Base-by-base conservation (phyloP, 2,113 vertebrate genomes). In the Pseudois nayaur region DNA sequence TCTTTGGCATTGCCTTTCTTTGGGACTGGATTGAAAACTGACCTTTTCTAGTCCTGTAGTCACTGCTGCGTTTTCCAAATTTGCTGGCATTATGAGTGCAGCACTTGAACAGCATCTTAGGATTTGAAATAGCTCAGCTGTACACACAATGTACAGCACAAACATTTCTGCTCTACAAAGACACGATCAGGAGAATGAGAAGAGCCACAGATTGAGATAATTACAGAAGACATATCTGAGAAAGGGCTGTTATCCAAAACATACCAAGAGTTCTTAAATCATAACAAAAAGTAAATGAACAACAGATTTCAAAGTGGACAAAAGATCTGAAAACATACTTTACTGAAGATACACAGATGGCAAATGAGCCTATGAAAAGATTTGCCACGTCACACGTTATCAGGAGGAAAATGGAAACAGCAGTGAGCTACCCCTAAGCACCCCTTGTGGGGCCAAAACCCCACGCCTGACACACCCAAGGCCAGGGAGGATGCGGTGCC, bases 331-430 rank as follows among this genome's bases (percentile, higher is more conserved):
- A 19, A 52, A 21, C 33, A 67, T 4, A 29, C 45, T 23, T 82
- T 36, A 57, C 7, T 29, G 45, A 52, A 14, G 12, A 36, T 3
- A 31, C 3, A 8, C 79, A 27, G 43, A 16, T 19, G 11, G 64
- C 45, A 60, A n/a, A 4, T 3, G 1, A 57, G 31, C 54, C 27
- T 25, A 12, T 9, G 50, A 8, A 36, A 13, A 76, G 31, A 29
- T 13, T 64, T 0, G 11, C 60, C 57, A 0, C 0, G 1, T 50
- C 81, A 15, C 1, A 64, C 0, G 1, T 57, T 23, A 19, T 2
- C 8, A 43, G 45, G 45, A 17, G 11, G n/a, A 8, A 79, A 29
- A 21, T 16, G 13, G 29, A 10, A 76, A 57, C 12, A 10, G 19
- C 7, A 31, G 3, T 3, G 27, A 25, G 54, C 16, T 4, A 3